A percentile compares a stretch with the other conserved stretches of the same genome.
These are phyloP conservation scores for Chionoecetes opilio DNA, from an alignment of 1,140 invertebrate genomes.

Conservation along the genomic window DNA sequence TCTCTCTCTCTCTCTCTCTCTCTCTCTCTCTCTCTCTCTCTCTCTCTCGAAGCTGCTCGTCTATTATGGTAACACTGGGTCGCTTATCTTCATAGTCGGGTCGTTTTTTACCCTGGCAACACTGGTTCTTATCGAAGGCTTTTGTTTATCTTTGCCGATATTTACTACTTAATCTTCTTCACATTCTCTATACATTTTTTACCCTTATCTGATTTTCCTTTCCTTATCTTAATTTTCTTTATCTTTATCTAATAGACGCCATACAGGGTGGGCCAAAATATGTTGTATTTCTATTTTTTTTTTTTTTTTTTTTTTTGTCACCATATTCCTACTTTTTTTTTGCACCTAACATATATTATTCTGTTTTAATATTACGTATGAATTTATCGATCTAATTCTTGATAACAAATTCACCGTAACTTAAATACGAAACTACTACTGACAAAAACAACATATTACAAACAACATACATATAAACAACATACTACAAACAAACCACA, in stretches of 20 bases:
- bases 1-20: neutral
- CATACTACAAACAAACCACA: no score
- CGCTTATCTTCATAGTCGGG: neutral
- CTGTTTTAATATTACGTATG: no score
- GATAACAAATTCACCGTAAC: no score
- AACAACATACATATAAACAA: no score
- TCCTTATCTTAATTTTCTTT: neutral
- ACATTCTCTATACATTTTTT: neutral
- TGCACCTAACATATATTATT: no score
- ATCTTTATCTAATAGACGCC: neutral
- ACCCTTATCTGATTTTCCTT: neutral
- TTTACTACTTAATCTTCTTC: no score
- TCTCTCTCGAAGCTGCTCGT: neutral
- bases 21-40: neutral
- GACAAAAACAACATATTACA: no score
- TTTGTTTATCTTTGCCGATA: neutral
- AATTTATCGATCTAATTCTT: no score
- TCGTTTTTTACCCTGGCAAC: constrained; percentile 37
- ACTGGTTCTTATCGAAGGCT: neutral
- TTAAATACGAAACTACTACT: no score
- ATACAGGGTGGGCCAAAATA: no score
- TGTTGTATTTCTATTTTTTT: neutral
- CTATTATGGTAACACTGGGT: neutral
- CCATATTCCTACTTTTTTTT: neutral
- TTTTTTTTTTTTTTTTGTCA: neutral